Evolutionary conservation across 2,113 vertebrate species (phyloP).

Genomic region (Morone chrysops): DNA sequence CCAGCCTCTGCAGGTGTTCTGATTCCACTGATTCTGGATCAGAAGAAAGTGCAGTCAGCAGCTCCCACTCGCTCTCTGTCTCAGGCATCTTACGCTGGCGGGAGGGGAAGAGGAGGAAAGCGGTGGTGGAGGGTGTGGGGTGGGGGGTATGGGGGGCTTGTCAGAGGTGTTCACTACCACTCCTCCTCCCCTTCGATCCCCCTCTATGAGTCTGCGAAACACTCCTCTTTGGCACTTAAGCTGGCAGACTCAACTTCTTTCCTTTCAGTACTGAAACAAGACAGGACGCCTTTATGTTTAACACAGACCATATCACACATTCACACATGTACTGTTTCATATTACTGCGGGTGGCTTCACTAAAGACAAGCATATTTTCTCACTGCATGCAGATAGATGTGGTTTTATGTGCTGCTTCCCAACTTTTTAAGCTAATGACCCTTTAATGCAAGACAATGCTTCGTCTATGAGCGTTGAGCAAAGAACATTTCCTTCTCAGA

Average conservation of each 20-base stretch:
- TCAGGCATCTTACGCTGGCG: constrained; percentile 91
- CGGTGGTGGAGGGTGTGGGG: constrained; percentile 69
- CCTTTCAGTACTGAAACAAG: constrained; percentile 93
- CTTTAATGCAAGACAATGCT: not conserved
- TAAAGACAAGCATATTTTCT: not conserved
- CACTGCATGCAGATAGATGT: not conserved
- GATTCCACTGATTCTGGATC: constrained; percentile 79
- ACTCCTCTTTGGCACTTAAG: constrained; percentile 92
- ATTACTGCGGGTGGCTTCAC: not conserved
- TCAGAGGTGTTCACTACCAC: constrained; percentile 86
- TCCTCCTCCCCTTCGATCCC: constrained; percentile 45
- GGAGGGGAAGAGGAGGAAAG: constrained; percentile 80
- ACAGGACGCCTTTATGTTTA: constrained; percentile 32
- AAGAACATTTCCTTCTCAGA: not conserved
- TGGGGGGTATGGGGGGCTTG: constrained; percentile 65
- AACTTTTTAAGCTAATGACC: not conserved
- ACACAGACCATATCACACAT: not conserved
- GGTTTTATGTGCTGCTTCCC: not conserved
- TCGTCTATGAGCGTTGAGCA: not conserved
- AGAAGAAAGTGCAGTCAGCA: constrained; percentile 71
- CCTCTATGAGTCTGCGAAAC: constrained; percentile 83
- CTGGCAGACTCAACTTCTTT: constrained; percentile 99
- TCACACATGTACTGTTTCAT: not conserved
- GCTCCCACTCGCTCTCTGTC: constrained; percentile 88
- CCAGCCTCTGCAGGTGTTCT: constrained; percentile 78